Percentiles rank a stretch among this genome's conserved stretches.
Evolutionary conservation across 2,113 vertebrate species (phyloP).

Genomic region (Loxodonta africana): DNA sequence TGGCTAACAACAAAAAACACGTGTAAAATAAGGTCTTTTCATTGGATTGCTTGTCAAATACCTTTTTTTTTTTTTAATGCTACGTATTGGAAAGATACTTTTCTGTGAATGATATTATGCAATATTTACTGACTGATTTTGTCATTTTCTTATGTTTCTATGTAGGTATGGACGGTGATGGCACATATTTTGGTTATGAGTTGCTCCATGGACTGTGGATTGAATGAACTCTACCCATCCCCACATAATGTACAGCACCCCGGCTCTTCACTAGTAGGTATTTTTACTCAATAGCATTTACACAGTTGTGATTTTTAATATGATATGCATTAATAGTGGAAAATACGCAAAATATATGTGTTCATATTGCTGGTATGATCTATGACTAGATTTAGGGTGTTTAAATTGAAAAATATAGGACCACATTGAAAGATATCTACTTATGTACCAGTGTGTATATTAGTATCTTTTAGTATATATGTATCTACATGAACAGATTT

Average conservation of each 20-base stretch:
- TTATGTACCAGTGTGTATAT: background rate
- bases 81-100: background rate
- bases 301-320: background rate
- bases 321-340: background rate
- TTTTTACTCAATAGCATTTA: conserved; percentile 52
- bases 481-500: background rate
- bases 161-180: conserved; percentile 83
- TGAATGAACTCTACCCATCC: conserved; percentile 67
- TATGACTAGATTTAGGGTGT: background rate
- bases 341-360: background rate
- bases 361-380: background rate
- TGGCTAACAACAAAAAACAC: background rate
- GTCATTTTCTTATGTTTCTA: background rate
- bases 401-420: background rate
- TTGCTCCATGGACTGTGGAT: conserved; percentile 67
- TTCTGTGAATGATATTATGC: background rate
- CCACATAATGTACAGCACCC: conserved; percentile 60
- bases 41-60: background rate
- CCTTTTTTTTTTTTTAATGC: background rate
- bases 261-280: conserved; percentile 75
- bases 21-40: background rate
- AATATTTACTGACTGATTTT: background rate
- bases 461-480: background rate
- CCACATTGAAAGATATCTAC: background rate
- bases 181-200: conserved; percentile 9